Conservation (phyloP, 2,797 vertebrate genomes). For the Rhinogobio ventralis region DNA sequence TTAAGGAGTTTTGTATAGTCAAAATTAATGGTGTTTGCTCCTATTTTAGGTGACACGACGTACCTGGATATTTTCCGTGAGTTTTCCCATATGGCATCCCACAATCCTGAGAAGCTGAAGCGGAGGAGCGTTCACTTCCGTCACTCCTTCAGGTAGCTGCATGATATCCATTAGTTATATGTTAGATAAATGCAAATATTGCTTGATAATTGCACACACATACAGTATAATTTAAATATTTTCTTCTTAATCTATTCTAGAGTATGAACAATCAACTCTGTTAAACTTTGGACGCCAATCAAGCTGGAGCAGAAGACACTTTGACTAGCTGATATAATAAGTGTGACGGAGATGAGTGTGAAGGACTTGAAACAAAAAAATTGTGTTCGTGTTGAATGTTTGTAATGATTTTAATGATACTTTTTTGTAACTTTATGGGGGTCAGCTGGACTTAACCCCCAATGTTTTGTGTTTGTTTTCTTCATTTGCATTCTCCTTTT, state of each 20-base stretch:
- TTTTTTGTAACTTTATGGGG: constrained; percentile 62
- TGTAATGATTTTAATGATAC: constrained; percentile 46
- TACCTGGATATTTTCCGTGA: constrained; percentile 91
- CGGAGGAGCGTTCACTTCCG: constrained; percentile 84
- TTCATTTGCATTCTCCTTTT: constrained; percentile 52
- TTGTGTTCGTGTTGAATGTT: constrained; percentile 33
- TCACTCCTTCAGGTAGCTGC: constrained; percentile 80
- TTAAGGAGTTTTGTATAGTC: background rate
- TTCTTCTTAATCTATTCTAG: constrained; percentile 48
- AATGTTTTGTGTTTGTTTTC: constrained; percentile 7
- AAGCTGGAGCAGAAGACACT: constrained; percentile 25
- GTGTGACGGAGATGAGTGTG: constrained; percentile 2
- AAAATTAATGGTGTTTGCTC: constrained; percentile 44
- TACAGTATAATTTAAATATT: background rate
- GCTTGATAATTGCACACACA: background rate
- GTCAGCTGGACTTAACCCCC: constrained; percentile 77
- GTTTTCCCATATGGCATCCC: constrained; percentile 91
- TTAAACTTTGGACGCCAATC: constrained; percentile 16
- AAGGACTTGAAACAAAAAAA: constrained; percentile 4
- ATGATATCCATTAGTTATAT: background rate
- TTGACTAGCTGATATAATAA: constrained; percentile 10
- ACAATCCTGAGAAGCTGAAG: constrained; percentile 91
- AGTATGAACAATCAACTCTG: constrained; percentile 46
- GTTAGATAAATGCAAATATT: background rate
- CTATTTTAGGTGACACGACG: constrained; percentile 84